phyloP scores from a whole-genome alignment of 2,888 invertebrate species.

The Eugnorisma glareosa region DNA sequence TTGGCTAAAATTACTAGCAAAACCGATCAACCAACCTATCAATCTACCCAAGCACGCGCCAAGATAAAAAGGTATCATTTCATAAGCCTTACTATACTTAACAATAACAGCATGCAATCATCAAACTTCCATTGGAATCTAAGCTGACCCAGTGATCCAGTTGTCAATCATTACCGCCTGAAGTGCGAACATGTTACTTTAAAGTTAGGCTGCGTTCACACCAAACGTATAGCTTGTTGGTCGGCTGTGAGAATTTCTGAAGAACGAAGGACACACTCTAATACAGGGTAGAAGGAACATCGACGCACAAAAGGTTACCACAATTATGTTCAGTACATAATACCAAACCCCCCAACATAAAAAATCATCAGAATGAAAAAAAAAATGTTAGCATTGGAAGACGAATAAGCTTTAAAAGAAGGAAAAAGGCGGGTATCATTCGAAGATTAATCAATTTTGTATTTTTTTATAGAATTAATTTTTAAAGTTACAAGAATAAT shows the following conservation, averaged over 20 bases:
- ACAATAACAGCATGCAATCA: conserved; percentile 34
- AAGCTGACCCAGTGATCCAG: conserved; percentile 53
- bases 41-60: conserved; percentile 8
- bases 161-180: conserved; percentile 52
- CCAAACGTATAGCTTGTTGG: neutral
- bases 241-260: neutral
- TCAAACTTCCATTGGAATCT: conserved; percentile 23
- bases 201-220: conserved; percentile 2
- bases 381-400: neutral
- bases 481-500: neutral
- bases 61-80: conserved; percentile 33
- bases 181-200: conserved; percentile 52
- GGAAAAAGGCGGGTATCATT: neutral
- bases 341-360: too few species aligned
- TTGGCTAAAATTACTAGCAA: neutral
- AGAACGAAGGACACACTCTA: neutral
- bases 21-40: neutral
- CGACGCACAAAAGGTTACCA: too few species aligned
- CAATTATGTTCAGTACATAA: neutral
- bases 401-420: neutral
- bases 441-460: neutral
- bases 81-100: conserved; percentile 10
- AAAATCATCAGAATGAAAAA: too few species aligned
- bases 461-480: neutral
- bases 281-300: too few species aligned